Evolutionary conservation across 2,888 invertebrate genomes (phyloP).

Genomic region (Stenchaetothrips biformis): DNA sequence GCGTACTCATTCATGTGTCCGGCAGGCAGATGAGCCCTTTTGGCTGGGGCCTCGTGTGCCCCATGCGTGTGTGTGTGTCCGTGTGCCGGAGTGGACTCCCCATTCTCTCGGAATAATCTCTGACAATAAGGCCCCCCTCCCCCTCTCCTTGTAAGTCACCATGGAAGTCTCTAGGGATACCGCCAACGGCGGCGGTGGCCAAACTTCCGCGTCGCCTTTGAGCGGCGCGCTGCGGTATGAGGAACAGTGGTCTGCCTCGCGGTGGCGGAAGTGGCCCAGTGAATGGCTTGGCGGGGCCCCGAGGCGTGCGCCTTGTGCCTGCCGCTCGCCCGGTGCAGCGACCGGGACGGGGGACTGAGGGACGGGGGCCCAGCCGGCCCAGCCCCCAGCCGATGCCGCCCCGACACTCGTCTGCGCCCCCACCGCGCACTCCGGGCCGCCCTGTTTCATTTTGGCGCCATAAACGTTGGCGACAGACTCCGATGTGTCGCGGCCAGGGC

Average conservation of each 20-base stretch:
- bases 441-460: constrained; percentile 21
- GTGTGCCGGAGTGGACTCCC: too few species aligned
- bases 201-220: too few species aligned
- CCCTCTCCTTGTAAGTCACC: too few species aligned
- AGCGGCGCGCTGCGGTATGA: neutral
- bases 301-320: too few species aligned
- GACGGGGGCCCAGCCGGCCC: neutral
- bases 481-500: neutral
- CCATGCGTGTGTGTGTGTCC: neutral
- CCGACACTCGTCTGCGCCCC: neutral
- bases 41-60: neutral
- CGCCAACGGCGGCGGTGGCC: too few species aligned
- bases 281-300: too few species aligned
- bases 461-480: constrained; percentile 17
- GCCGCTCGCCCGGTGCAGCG: too few species aligned
- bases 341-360: neutral
- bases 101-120: too few species aligned
- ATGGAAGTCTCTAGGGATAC: too few species aligned
- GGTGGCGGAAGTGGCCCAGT: too few species aligned
- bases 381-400: neutral
- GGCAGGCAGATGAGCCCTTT: constrained; percentile 4
- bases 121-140: too few species aligned
- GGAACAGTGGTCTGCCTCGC: neutral
- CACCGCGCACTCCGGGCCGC: neutral
- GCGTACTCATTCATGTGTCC: constrained; percentile 14